Evolutionary conservation across 1,140 invertebrate species (phyloP), one percentile per base, ranked within the genome.

Genomic region (Drosophila willistoni): DNA sequence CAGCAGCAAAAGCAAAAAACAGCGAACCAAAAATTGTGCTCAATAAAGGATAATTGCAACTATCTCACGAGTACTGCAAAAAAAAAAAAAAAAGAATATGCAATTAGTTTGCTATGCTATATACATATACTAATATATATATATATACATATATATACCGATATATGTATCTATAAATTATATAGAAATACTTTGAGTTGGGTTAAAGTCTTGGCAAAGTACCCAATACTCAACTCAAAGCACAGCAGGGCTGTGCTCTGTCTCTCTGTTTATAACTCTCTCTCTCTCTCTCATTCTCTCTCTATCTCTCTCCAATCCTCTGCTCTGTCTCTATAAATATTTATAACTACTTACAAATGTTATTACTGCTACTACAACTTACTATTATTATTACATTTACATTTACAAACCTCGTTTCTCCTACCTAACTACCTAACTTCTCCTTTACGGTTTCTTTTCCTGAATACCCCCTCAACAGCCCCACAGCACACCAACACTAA

Each of bases 171-270:
- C 64, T 66, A 64, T 47, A 60, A 47, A 61, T 13, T 39, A 64
- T 60, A 64, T 59, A 55, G 63, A 34, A 59, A 65, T 33, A 71
- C 64, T 70, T 41, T 57, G 63, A 34, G 81, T 73, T 51, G 77
- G 68, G 64, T 55, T 60, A 81, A 84, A 84, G 82, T 81, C 78
- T 78, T 81, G 73, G 63, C 75, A 81, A 81, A 81, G 79, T 81
- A 82, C 79, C 71, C 74, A 60, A 68, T 77, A 69, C 70, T 72
- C 64, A 81, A 73, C 47, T 65, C 70, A 66, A 64, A 61, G 41
- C 62, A 22, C 44, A 51, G 44, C 44, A 51, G 17, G 44, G 17
- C 44, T 51, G 44, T 51, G 44, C 17, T 47, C 44, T 47, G 3
- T 9, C 7, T 47, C 44, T 19, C 14, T 44, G 13, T 14, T 12